Percentiles rank a stretch among this genome's conserved stretches.
Evolutionary conservation across 2,888 invertebrate genomes (phyloP).

Genomic region (Lycia hirtaria): DNA sequence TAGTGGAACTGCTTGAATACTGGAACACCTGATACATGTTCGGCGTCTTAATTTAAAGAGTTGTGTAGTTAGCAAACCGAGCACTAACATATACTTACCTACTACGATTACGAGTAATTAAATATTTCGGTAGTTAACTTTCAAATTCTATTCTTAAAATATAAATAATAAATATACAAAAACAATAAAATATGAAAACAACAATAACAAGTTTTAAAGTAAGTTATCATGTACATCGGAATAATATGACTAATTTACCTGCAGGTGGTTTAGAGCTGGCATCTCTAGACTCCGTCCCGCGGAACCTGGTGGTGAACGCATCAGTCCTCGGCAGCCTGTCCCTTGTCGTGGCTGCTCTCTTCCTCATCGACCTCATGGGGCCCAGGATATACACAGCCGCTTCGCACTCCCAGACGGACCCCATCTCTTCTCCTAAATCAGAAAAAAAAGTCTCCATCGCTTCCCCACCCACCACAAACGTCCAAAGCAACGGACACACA

Average conservation of each 20-base stretch:
- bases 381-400: slow-evolving; percentile 78
- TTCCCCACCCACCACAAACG: slow-evolving; percentile 54
- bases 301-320: slow-evolving; percentile 88
- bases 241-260: slow-evolving; percentile 19
- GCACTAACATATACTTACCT: too few species aligned
- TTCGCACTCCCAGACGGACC: slow-evolving; percentile 74
- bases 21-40: too few species aligned
- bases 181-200: background rate
- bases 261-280: slow-evolving; percentile 89
- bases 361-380: slow-evolving; percentile 88
- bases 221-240: background rate
- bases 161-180: too few species aligned
- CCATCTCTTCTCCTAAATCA: slow-evolving; percentile 55
- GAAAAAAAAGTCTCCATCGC: slow-evolving; percentile 70
- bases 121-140: too few species aligned
- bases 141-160: too few species aligned
- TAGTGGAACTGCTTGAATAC: too few species aligned
- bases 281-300: slow-evolving; percentile 89
- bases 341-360: slow-evolving; percentile 87
- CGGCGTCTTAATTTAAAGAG: too few species aligned
- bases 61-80: too few species aligned
- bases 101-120: too few species aligned
- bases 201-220: background rate
- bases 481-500: slow-evolving; percentile 53
- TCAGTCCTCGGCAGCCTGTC: slow-evolving; percentile 89